A percentile compares a stretch with the other conserved stretches of the same genome.
phyloP scores from a whole-genome alignment of 53 echinoderm and acorn worm genomes.

The Paelopatides confundens region DNA sequence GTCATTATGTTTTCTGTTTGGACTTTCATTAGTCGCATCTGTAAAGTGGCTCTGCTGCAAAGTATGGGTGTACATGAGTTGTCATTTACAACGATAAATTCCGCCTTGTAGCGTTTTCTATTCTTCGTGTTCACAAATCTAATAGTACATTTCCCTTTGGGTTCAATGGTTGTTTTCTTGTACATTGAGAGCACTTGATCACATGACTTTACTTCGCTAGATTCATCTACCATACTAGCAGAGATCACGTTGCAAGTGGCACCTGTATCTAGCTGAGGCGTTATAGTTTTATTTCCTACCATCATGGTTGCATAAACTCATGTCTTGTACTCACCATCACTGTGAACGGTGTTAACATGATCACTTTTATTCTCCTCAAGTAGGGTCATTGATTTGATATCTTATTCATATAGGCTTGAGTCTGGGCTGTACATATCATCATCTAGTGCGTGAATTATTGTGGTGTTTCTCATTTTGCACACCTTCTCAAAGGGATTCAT shows the following conservation, averaged over 20 bases:
- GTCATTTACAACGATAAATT: constrained; percentile 27
- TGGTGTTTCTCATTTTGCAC: no score
- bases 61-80: background rate
- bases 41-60: background rate
- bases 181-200: constrained; percentile 13
- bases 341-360: no score
- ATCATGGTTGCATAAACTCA: no score
- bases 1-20: constrained; percentile 31
- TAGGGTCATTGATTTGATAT: no score
- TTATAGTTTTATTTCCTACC: constrained; percentile 21
- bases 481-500: no score
- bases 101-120: constrained; percentile 37
- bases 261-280: constrained; percentile 53
- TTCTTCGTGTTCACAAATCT: constrained; percentile 50
- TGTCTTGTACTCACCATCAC: no score
- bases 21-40: constrained; percentile 49
- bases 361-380: no score
- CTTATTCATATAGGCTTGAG: no score
- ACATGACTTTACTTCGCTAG: background rate
- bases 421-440: no score
- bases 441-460: no score
- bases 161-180: constrained; percentile 52
- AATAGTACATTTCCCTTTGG: constrained; percentile 20
- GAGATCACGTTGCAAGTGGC: constrained; percentile 48
- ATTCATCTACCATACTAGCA: background rate